Percentiles rank a stretch among this genome's conserved stretches.
Evolutionary conservation across 2,888 invertebrate species (phyloP).

Genomic region (Acheta domesticus): DNA sequence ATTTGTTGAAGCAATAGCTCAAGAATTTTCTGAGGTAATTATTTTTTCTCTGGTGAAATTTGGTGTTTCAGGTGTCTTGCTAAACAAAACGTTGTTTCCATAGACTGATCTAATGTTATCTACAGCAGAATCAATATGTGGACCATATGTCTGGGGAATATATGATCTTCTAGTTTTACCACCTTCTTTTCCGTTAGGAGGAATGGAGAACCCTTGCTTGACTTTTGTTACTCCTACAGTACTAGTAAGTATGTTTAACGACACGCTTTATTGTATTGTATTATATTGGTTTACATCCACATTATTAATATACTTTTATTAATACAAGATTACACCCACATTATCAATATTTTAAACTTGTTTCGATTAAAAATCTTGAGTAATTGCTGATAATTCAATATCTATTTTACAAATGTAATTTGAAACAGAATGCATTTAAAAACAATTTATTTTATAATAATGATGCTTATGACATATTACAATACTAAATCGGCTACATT

Average conservation of each 20-base stretch:
- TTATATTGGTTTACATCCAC: conserved; percentile 38
- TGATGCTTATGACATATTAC: too few species aligned
- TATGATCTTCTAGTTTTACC: conserved; percentile 89
- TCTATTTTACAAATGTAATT: too few species aligned
- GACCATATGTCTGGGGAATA: conserved; percentile 85
- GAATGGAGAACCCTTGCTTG: conserved; percentile 96
- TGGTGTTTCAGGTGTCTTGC: background rate
- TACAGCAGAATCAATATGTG: conserved; percentile 79
- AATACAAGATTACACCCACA: background rate
- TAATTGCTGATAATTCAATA: too few species aligned
- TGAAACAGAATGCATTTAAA: too few species aligned
- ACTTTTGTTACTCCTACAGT: conserved; percentile 93
- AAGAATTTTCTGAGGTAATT: conserved; percentile 74
- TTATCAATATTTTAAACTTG: background rate
- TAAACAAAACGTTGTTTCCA: conserved; percentile 27
- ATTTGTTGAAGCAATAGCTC: conserved; percentile 75
- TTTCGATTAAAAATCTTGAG: too few species aligned
- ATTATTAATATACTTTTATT: background rate
- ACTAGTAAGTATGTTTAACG: conserved; percentile 56
- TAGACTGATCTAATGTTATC: conserved; percentile 73
- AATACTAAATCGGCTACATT: too few species aligned
- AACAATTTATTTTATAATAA: too few species aligned
- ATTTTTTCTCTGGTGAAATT: background rate
- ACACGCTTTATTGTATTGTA: conserved; percentile 45
- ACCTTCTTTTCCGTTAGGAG: conserved; percentile 91